Conservation (phyloP, 2,113 vertebrate species). For the Colistium nudipinnis region DNA sequence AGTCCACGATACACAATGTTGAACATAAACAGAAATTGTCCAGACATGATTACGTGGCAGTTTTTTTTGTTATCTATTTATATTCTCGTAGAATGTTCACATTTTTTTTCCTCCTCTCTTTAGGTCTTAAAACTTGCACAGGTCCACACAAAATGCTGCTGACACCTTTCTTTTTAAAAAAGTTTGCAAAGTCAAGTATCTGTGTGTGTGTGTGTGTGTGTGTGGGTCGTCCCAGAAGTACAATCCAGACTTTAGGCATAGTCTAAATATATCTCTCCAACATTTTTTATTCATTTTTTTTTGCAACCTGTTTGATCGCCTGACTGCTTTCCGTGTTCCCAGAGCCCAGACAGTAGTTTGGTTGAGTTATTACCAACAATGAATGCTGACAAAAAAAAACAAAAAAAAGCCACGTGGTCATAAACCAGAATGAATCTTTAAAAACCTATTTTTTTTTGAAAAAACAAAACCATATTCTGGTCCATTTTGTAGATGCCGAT, state of each 20-base stretch:
- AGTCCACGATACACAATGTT: too few species aligned
- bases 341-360: slow-evolving; percentile 5
- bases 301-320: slow-evolving; percentile 3
- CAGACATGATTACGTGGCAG: too few species aligned
- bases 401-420: background rate
- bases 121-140: too few species aligned
- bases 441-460: too few species aligned
- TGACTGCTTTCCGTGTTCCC: background rate
- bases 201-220: too few species aligned
- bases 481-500: slow-evolving; percentile 18
- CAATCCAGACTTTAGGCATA: background rate
- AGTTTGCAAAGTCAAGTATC: background rate
- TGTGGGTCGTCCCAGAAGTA: background rate
- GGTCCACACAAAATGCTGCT: background rate
- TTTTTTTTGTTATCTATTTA: too few species aligned
- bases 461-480: background rate
- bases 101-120: too few species aligned
- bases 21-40: too few species aligned
- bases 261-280: too few species aligned
- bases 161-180: background rate
- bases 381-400: background rate
- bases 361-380: background rate
- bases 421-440: background rate
- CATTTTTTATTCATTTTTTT: background rate
- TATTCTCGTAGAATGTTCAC: too few species aligned